Evolutionary conservation across 53 echinoderm and acorn worm genomes (phyloP), one percentile per base, ranked within the genome.

Genomic region (Antedon mediterranea): DNA sequence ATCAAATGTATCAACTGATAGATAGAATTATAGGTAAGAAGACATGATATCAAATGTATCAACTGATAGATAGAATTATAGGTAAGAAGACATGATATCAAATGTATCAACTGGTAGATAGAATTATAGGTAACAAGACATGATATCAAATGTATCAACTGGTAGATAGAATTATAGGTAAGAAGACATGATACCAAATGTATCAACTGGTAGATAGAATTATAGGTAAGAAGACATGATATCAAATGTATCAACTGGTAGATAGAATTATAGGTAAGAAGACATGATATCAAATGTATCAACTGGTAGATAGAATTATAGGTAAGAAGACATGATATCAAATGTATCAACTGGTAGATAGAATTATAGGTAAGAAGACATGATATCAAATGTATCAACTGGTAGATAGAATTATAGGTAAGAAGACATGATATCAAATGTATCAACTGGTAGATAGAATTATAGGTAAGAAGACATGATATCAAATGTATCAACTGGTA

Each of bases 151-250:
- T 88, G 41, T 89, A 85, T 74, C 84, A 88, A 43, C 83, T 97
- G 71, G 97, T 92, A 13, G 92, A 97, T 30, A 79, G 82, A 32
- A 97, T 97, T 34, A 85, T 89, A 85, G 92, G 97, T 97, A 78
- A 82, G 9, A n/a, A n/a, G n/a, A n/a, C n/a, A n/a, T n/a, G n/a
- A n/a, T n/a, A n/a, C 8, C 79, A 90, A 32, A 86, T 88, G 41
- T 89, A 85, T 74, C 84, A 88, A 43, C 83, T 97, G 71, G 97
- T 92, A 13, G 92, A 97, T 30, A 79, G 82, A 32, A 97, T 97
- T 34, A 85, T 89, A 85, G 92, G 97, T 97, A 78, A 82, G 9
- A n/a, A n/a, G n/a, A n/a, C n/a, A n/a, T n/a, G n/a, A n/a, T n/a
- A n/a, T n/a, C 79, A 90, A 32, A 86, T 88, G 41, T 89, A 85